Conservation (phyloP, 2,797 vertebrate species). For the Heliangelus exortis region DNA sequence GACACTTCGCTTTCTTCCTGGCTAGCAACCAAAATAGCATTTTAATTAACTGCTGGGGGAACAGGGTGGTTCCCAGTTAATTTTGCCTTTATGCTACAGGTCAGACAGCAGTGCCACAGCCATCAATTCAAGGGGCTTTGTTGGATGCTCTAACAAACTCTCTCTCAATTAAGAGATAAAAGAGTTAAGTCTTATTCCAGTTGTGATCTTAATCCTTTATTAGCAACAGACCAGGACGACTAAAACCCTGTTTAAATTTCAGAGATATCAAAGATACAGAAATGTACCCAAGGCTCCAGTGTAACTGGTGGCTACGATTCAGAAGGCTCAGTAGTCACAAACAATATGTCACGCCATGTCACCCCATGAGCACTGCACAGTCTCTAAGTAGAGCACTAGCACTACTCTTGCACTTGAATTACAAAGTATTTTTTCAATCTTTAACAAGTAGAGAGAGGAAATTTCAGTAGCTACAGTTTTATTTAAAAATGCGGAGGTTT, state of each 20-base stretch:
- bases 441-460: neutral
- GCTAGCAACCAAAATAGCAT: neutral
- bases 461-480: neutral
- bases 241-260: neutral
- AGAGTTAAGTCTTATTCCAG: neutral
- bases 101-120: neutral
- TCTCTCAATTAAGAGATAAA: neutral
- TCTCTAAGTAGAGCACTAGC: neutral
- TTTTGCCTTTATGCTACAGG: neutral
- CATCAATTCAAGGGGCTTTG: neutral
- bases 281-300: neutral
- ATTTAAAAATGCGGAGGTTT: neutral
- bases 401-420: neutral
- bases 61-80: neutral
- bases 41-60: neutral
- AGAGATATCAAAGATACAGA: neutral
- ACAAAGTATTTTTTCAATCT: neutral
- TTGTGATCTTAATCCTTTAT: neutral
- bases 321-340: neutral
- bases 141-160: neutral
- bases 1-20: neutral
- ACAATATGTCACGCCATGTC: fast-evolving
- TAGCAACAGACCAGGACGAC: neutral
- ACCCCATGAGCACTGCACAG: neutral
- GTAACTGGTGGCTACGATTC: too few species aligned